These are phyloP conservation scores for Sylvilagus floridanus DNA, from an alignment of 2,797 vertebrate species.

Conservation along the genomic window DNA sequence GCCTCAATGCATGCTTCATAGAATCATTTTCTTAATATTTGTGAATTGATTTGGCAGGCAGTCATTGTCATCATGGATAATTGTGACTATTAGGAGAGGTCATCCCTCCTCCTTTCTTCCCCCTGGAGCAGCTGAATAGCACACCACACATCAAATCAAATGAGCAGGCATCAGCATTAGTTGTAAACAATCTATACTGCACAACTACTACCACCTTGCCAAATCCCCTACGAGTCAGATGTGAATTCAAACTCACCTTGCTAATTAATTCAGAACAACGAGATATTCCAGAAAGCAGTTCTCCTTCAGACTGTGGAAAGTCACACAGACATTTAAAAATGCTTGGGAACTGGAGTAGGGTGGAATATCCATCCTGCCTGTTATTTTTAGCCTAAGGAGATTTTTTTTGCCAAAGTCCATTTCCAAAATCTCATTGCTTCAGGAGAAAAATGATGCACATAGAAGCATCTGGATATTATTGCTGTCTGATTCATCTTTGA, in stretches of 20 bases:
- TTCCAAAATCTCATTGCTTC: constrained; percentile 62
- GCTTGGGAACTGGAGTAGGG: background rate
- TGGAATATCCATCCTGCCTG: background rate
- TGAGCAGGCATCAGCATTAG: constrained; percentile 55
- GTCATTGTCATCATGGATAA: constrained; percentile 63
- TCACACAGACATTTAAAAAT: constrained; percentile 51
- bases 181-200: constrained; percentile 65
- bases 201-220: constrained; percentile 56
- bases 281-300: constrained; percentile 41
- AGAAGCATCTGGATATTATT: background rate
- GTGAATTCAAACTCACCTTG: constrained; percentile 71
- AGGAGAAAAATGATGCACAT: constrained; percentile 35
- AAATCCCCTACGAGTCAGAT: constrained; percentile 54
- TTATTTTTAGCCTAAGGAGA: constrained; percentile 64
- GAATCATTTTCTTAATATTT: constrained; percentile 52
- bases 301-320: background rate
- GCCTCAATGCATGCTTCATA: constrained; percentile 41
- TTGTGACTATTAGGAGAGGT: constrained; percentile 66
- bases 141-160: constrained; percentile 53
- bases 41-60: constrained; percentile 60
- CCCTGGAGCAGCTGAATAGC: background rate
- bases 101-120: background rate
- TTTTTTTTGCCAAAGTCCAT: constrained; percentile 66
- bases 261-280: constrained; percentile 64
- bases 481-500: constrained; percentile 51